These are phyloP conservation scores for Drosophila watanabei DNA, from an alignment of 1,140 invertebrate species.

Conservation along the genomic window DNA sequence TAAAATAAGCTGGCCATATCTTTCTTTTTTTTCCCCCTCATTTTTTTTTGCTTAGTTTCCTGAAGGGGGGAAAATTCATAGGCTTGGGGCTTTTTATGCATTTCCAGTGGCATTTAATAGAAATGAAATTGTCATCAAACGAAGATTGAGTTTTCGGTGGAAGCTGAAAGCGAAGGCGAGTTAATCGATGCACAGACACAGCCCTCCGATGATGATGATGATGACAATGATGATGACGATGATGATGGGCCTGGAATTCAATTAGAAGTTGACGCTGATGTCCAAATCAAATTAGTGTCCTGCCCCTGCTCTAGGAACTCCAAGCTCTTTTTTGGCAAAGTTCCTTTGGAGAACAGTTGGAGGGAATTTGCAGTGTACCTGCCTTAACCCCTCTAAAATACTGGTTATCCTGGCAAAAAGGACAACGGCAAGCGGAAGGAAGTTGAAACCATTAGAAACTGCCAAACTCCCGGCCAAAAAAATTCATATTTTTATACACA, in stretches of 20 bases:
- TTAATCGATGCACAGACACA: slow-evolving; percentile 64
- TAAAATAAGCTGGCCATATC: slow-evolving; percentile 74
- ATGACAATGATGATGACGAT: slow-evolving; percentile 30
- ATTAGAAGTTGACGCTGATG: slow-evolving; percentile 72
- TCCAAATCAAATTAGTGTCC: slow-evolving; percentile 69
- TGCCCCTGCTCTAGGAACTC: background rate
- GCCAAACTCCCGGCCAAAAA: slow-evolving; percentile 54
- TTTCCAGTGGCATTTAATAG: slow-evolving; percentile 72
- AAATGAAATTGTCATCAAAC: slow-evolving; percentile 82
- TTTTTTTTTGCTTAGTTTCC: slow-evolving; percentile 22
- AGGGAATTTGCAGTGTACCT: slow-evolving; percentile 6
- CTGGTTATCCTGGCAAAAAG: slow-evolving; percentile 28
- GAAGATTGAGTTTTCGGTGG: slow-evolving; percentile 61
- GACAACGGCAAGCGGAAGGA: slow-evolving; percentile 75
- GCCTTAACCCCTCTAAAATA: slow-evolving; percentile 8
- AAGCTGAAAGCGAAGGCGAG: slow-evolving; percentile 42
- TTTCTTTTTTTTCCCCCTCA: slow-evolving; percentile 27
- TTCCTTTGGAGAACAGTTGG: slow-evolving; percentile 9
- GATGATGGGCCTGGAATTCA: slow-evolving; percentile 61
- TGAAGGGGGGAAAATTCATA: background rate
- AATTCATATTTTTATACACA: slow-evolving; percentile 66
- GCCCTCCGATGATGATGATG: slow-evolving; percentile 21
- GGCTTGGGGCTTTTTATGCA: slow-evolving; percentile 56
- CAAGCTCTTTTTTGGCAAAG: background rate
- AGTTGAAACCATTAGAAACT: slow-evolving; percentile 83